Evolutionary conservation across 2,113 vertebrate species (phyloP), one percentile per base, ranked within the genome.

Genomic region (Crocuta crocuta): DNA sequence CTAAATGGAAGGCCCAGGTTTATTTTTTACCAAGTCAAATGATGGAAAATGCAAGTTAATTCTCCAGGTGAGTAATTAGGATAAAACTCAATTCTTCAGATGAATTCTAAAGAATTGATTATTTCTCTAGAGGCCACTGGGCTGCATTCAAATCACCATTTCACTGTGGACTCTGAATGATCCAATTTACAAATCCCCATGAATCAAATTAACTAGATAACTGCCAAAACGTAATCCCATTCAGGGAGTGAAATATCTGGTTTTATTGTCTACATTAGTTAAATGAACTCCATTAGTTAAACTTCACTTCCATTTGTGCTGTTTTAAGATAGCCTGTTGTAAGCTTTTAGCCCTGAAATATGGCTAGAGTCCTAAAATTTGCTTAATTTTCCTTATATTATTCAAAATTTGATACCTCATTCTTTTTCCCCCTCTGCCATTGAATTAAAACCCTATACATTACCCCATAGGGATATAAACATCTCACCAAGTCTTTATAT

Each of bases 171-270:
- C 86, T 97, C 70, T 95, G 94, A 97, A 97, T 96, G 96, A 98
- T 97, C 70, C 87, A 97, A 97, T 98, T 96, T 96, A 97, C 84
- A 97, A 97, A 96, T 98, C 89, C 33, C 86, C 87, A 94, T 97
- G 96, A 97, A 96, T 97, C 95, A 97, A 96, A 97, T 98, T 98
- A 98, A 98, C 97, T 98, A 98, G 97, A 92, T 98, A 96, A 97
- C 92, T 94, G 89, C 83, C 97, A 98, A 97, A 98, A 96, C 96
- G 79, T 95, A 97, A 97, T 97, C 87, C 86, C 76, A 96, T 95
- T 97, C 31, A 0, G 65, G 58, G 74, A 96, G 79, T 92, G 82
- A 97, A 97, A 87, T 95, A 96, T 53, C 91, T 96, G 39, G 86
- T 89, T 98, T 97, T 89, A 97, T 91, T 97, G 83, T 97, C 95